phyloP scores from a whole-genome alignment of 92 coral and sea anemone species.

The Phenganax marumi region DNA sequence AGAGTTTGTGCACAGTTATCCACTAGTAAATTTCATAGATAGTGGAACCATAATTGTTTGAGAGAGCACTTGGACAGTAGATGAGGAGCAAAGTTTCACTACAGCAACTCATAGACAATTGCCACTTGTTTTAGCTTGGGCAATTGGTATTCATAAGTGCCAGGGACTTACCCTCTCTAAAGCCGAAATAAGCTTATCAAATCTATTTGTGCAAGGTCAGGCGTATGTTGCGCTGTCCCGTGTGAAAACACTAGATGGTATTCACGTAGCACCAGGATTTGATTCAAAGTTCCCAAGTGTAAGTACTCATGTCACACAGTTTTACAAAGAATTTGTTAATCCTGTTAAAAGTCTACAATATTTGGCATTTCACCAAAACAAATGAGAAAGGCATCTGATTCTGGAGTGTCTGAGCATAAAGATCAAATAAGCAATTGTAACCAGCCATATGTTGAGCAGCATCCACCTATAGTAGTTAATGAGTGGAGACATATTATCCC shows the following conservation, averaged over 20 bases:
- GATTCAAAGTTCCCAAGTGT: constrained; percentile 37
- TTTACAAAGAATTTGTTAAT: constrained; percentile 25
- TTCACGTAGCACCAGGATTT: constrained; percentile 47
- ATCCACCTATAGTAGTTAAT: neutral
- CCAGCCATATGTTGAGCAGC: neutral
- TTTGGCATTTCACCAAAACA: neutral
- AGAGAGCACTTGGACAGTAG: constrained; percentile 27
- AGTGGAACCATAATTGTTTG: constrained; percentile 26
- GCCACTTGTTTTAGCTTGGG: constrained; percentile 35
- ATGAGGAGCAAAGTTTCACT: neutral
- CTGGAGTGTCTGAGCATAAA: neutral
- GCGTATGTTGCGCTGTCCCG: constrained; percentile 56
- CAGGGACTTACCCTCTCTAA: constrained; percentile 41
- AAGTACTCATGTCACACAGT: constrained; percentile 6
- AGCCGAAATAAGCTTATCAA: constrained; percentile 28
- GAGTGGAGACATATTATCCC: constrained; percentile 24
- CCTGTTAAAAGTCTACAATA: neutral
- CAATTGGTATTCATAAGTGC: constrained; percentile 36
- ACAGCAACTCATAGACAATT: constrained; percentile 33
- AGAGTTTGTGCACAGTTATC: constrained; percentile 50
- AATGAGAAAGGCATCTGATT: neutral
- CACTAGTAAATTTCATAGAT: constrained; percentile 46
- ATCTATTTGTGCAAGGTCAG: constrained; percentile 41
- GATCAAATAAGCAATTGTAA: neutral
- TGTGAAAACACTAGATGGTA: constrained; percentile 31